phyloP scores from a whole-genome alignment of 92 coral and sea anemone species.

The Epizoanthus illoricatus region DNA sequence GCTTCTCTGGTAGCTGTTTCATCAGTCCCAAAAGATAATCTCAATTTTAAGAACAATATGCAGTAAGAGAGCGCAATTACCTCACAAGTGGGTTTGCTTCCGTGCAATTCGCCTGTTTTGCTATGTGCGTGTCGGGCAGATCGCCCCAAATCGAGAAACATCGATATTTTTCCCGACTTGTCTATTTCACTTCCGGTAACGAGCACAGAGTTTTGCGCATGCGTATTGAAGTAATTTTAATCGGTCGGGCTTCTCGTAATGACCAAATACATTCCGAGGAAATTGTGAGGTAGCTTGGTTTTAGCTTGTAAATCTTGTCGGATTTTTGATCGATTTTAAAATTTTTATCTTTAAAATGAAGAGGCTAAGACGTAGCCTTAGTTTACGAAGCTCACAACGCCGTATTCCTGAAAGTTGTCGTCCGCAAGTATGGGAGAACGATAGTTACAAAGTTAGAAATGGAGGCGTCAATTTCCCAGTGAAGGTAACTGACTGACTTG shows the following conservation, averaged over 20 bases:
- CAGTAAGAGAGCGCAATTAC: neutral
- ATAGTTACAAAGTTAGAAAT: constrained; percentile 95
- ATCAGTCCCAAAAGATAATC: too few relatives aligned
- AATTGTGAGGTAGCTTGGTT: constrained; percentile 5
- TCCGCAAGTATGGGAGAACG: constrained; percentile 99
- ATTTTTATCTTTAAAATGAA: constrained; percentile 61
- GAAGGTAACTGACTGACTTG: constrained; percentile 59
- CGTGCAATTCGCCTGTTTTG: neutral
- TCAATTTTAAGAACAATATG: too few relatives aligned
- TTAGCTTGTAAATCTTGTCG: neutral
- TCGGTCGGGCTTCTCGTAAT: constrained; percentile 24
- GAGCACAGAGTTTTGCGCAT: constrained; percentile 1
- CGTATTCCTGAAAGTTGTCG: constrained; percentile 96
- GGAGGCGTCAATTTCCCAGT: constrained; percentile 99
- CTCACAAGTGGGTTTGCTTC: constrained; percentile 1
- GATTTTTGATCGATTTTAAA: constrained; percentile 25
- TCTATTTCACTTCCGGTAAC: constrained; percentile 25
- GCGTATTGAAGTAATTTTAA: constrained; percentile 11
- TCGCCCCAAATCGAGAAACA: too few relatives aligned
- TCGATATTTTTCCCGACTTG: neutral
- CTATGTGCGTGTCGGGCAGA: neutral
- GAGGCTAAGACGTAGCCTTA: constrained; percentile 84
- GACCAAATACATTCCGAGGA: constrained; percentile 32
- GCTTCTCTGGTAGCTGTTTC: too few relatives aligned
- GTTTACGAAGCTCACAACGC: constrained; percentile 90